Evolutionary conservation across 2,888 invertebrate genomes (phyloP).

Genomic region (Trypoxylon attenuatum): DNA sequence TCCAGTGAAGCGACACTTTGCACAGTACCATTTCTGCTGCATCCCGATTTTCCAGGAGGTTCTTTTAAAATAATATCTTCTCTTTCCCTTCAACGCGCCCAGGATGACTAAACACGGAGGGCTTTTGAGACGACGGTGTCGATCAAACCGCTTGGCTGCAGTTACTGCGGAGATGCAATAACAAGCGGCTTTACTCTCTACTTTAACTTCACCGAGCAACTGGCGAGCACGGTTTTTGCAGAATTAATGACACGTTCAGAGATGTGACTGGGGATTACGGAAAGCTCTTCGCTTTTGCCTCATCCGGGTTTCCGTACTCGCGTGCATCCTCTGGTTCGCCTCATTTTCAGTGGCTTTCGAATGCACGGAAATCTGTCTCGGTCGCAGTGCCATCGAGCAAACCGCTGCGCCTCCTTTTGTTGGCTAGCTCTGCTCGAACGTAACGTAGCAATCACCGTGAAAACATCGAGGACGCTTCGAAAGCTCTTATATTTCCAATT

Average conservation of each 20-base stretch:
- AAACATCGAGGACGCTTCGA: constrained; percentile 23
- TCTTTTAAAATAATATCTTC: no score
- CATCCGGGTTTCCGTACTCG: not conserved
- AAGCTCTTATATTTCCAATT: constrained; percentile 30
- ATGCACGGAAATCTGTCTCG: constrained; percentile 12
- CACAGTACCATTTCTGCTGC: no score
- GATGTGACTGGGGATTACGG: not conserved
- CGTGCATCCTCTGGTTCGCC: not conserved
- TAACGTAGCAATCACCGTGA: constrained; percentile 11
- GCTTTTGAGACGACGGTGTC: not conserved
- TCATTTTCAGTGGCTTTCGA: constrained; percentile 9
- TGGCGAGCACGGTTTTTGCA: not conserved
- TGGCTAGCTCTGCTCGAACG: constrained; percentile 24
- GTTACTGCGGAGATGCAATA: not conserved
- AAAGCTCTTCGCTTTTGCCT: no score
- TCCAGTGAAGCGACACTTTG: constrained; percentile 32
- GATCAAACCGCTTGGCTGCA: not conserved
- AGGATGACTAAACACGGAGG: no score
- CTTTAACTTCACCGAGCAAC: not conserved
- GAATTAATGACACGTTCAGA: not conserved
- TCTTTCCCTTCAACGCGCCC: not conserved
- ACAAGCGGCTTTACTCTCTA: no score
- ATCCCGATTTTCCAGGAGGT: no score
- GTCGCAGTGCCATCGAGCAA: constrained; percentile 17
- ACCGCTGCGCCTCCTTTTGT: constrained; percentile 28